These are phyloP conservation scores for Cynopterus sphinx DNA, from an alignment of 2,797 vertebrate species.

Conservation along the genomic window DNA sequence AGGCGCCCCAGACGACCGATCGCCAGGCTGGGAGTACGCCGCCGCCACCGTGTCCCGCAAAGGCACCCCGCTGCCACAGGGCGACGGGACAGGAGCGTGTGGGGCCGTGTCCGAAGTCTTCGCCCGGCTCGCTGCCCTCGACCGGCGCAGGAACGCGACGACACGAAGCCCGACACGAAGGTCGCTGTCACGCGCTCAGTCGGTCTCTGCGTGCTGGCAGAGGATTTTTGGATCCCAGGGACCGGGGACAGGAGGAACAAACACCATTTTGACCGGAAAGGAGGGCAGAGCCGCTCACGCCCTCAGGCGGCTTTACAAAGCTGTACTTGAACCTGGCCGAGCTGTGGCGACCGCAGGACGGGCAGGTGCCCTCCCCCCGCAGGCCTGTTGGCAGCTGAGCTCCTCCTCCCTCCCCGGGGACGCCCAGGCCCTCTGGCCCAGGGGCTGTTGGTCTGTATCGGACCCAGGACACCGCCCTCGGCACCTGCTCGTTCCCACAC, in stretches of 20 bases:
- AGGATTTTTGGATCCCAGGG: neutral
- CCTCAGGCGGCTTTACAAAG: neutral
- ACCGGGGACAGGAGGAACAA: neutral
- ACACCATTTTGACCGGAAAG: neutral
- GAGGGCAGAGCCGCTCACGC: neutral
- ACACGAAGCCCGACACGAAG: neutral
- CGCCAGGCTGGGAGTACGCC: neutral
- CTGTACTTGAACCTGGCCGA: neutral
- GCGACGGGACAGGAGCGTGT: accelerated
- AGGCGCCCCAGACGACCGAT: neutral
- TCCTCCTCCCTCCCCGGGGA: neutral
- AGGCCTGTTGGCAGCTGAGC: accelerated
- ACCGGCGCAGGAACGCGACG: accelerated
- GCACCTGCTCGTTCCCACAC: neutral
- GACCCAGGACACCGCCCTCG: neutral
- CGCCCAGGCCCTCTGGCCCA: neutral
- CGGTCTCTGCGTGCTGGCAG: neutral
- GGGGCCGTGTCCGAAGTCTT: accelerated
- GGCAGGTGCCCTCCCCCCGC: accelerated
- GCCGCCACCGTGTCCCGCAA: accelerated
- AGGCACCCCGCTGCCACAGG: neutral
- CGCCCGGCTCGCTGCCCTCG: neutral
- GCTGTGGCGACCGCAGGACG: neutral
- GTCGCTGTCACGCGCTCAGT: accelerated
- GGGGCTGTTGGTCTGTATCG: neutral